Base-by-base conservation (phyloP, 2,888 invertebrate genomes). In the Epiperipatus broadwayi region DNA sequence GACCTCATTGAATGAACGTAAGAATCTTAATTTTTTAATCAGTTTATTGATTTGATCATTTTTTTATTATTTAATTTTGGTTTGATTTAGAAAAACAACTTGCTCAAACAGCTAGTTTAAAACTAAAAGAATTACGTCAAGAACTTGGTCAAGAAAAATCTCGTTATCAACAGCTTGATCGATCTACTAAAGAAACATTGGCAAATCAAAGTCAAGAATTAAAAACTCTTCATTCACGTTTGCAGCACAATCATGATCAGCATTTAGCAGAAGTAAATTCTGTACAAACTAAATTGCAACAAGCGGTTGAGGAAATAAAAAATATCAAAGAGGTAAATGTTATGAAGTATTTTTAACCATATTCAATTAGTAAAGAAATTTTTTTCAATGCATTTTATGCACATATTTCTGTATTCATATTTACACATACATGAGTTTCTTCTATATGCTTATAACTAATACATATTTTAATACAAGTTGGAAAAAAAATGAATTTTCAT, bases 61-160 rank as follows among this genome's bases (percentile, higher is more conserved):
- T 30, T n/a, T 10, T n/a, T 2, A 5, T 33, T 20, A 12, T 19
- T 41, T 8, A 45, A n/a, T n/a, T n/a, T n/a, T n/a, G n/a, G n/a
- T n/a, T n/a, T n/a, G n/a, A n/a, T n/a, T n/a, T n/a, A 51, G 58
- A 58, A 40, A 53, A 55, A 46, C 51, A 54, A 35, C 47, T 53
- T 36, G 71, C 76, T 2, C 67, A 71, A 49, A 75, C 76, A 3
- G 69, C 77, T 8, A 79, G 78, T 50, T 72, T 70, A 22, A 81
- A 79, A 57, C 54, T 84, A 32, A 75, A 76, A 48, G 83, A 84
- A 50, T 56, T 85, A 12, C 72, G 80, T 51, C 58, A 66, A 21
- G 75, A 73, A 46, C 60, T 78, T 51, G 72, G 71, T 49, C 59
- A 68, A 2, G 79, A 80, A 54, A 68, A 71, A n/a, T 60, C 67